Conservation (phyloP, 2,888 invertebrate species). For the Punctoribates punctum region DNA sequence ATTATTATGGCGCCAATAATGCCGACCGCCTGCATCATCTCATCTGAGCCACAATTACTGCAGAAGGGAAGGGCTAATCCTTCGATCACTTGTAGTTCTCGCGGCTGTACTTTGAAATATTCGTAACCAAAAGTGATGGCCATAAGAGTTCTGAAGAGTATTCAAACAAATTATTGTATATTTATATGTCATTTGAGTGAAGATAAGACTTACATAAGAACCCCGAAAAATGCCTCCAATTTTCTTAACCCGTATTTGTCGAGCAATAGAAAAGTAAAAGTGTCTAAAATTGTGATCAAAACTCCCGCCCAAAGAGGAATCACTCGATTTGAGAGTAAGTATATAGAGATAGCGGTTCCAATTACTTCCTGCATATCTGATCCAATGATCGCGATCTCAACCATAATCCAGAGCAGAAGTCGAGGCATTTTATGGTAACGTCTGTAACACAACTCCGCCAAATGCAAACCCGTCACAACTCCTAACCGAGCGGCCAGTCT, state of each 20-base stretch:
- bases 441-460: conserved; percentile 61
- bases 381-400: conserved; percentile 85
- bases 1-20: conserved; percentile 84
- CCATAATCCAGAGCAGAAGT: conserved; percentile 78
- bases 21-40: conserved; percentile 66
- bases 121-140: conserved; percentile 78
- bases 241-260: conserved; percentile 74
- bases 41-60: conserved; percentile 45
- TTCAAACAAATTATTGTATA: conserved; percentile 51
- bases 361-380: conserved; percentile 91
- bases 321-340: conserved; percentile 71
- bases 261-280: conserved; percentile 79
- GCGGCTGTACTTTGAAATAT: conserved; percentile 68
- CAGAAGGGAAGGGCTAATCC: conserved; percentile 58
- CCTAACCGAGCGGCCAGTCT: conserved; percentile 70
- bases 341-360: conserved; percentile 82
- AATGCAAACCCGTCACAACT: conserved; percentile 79
- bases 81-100: conserved; percentile 60
- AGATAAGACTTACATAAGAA: no score
- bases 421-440: conserved; percentile 72
- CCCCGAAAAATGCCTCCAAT: conserved; percentile 75
- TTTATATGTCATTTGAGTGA: no score
- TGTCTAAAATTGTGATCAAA: conserved; percentile 76
- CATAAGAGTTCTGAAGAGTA: conserved; percentile 70
- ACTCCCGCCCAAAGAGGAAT: conserved; percentile 76